Percentiles rank a stretch among this genome's conserved stretches.
Conservation (phyloP, 2,888 invertebrate genomes). For the Mimas tiliae region DNA sequence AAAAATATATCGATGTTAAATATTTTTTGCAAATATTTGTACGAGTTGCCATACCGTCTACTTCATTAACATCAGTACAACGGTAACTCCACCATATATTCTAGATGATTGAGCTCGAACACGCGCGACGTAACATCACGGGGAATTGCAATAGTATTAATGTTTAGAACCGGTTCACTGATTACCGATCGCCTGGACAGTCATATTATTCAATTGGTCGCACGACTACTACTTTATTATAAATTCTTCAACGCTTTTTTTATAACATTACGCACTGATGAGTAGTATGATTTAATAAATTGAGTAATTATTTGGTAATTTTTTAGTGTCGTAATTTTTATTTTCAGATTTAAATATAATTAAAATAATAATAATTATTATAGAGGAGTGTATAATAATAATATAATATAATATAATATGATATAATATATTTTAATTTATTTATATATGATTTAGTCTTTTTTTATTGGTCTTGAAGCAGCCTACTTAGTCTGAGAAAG, state of each 20-base stretch:
- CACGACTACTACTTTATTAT: conserved; percentile 52
- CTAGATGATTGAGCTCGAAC: conserved; percentile 64
- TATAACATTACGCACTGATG: not conserved
- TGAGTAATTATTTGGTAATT: too few relatives aligned
- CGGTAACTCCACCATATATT: conserved; percentile 66
- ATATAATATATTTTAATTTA: too few relatives aligned
- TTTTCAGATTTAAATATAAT: too few relatives aligned
- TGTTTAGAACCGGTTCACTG: conserved; percentile 67
- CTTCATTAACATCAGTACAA: conserved; percentile 46
- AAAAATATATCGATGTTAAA: not conserved
- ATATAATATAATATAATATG: too few relatives aligned
- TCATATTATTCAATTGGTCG: conserved; percentile 68
- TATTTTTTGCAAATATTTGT: not conserved
- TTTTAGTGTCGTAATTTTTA: too few relatives aligned
- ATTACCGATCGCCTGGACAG: conserved; percentile 61
- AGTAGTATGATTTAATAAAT: not conserved
- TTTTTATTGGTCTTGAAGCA: too few relatives aligned
- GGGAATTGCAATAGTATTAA: conserved; percentile 73
- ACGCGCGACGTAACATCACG: conserved; percentile 59
- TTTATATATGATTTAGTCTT: too few relatives aligned
- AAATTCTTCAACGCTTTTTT: conserved; percentile 42
- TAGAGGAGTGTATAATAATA: too few relatives aligned
- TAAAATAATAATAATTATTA: too few relatives aligned
- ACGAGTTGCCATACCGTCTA: conserved; percentile 23
- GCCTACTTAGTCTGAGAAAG: too few relatives aligned